phyloP scores from a whole-genome alignment of 1,140 invertebrate genomes.

The Diplogasteroides magnus region DNA sequence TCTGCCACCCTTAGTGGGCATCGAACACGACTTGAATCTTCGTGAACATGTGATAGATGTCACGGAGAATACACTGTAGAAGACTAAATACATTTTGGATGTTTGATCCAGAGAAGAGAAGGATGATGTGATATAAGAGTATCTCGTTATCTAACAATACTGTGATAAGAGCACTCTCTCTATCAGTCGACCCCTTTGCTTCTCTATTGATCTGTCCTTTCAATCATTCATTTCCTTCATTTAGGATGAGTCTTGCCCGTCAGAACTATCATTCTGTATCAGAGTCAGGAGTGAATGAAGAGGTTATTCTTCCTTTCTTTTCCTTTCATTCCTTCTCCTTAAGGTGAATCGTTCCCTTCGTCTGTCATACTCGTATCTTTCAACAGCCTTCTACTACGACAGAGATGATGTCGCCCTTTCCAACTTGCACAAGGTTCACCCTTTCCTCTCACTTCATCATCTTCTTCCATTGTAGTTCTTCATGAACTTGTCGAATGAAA shows the following conservation, averaged over 20 bases:
- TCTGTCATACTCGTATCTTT: neutral
- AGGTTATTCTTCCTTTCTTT: too few relatives aligned
- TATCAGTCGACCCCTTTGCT: neutral
- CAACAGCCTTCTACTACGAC: neutral
- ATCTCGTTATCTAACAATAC: too few relatives aligned
- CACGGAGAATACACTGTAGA: too few relatives aligned
- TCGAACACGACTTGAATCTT: too few relatives aligned
- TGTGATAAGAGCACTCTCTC: neutral
- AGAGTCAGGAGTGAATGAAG: neutral
- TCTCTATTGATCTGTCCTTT: too few relatives aligned
- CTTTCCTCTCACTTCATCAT: neutral
- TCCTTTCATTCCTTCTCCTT: too few relatives aligned
- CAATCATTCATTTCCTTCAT: too few relatives aligned
- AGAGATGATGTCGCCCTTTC: neutral
- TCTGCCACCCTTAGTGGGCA: too few relatives aligned
- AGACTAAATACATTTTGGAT: too few relatives aligned
- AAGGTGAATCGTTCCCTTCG: neutral
- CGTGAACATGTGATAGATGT: too few relatives aligned
- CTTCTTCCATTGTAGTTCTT: neutral
- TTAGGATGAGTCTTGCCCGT: neutral
- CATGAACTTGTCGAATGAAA: neutral
- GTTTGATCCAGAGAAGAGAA: too few relatives aligned
- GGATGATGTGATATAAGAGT: too few relatives aligned
- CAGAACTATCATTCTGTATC: neutral
- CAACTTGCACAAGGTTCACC: neutral